Evolutionary conservation across 2,113 vertebrate species (phyloP).

Genomic region (Boulengeromyrus knoepffleri): DNA sequence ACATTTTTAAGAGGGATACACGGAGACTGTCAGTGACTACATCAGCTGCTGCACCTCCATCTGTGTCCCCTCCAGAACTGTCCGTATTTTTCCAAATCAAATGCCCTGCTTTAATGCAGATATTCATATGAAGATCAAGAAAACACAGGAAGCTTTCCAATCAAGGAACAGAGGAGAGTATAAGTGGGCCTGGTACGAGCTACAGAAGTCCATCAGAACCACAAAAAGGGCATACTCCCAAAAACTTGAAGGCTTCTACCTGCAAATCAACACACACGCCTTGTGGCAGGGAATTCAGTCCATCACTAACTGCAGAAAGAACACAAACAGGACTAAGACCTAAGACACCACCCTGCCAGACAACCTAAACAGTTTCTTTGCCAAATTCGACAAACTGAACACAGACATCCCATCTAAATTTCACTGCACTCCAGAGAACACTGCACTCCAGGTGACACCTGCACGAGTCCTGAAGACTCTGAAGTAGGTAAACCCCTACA

Average conservation of each 20-base stretch:
- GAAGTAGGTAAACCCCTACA: background rate
- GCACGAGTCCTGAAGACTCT: background rate
- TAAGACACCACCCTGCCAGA: background rate
- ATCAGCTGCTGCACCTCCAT: background rate
- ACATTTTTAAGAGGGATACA: too few relatives aligned
- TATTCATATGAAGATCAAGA: background rate
- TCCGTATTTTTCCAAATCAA: background rate
- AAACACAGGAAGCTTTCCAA: background rate
- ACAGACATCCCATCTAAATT: conserved; percentile 4
- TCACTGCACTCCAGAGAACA: background rate
- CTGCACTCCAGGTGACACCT: conserved; percentile 11
- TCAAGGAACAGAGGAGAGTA: background rate
- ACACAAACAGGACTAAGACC: background rate
- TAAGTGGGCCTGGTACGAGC: background rate
- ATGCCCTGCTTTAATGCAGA: background rate
- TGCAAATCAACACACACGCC: conserved; percentile 3
- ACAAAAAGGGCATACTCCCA: background rate
- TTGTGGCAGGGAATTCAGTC: conserved; percentile 17
- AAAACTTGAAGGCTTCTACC: background rate
- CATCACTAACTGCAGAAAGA: conserved; percentile 5
- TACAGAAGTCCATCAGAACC: background rate
- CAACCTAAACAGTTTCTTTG: background rate
- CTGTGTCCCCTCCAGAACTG: background rate
- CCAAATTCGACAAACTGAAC: background rate
- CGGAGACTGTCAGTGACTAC: too few relatives aligned